Evolutionary conservation across 2,888 invertebrate species (phyloP).

Genomic region (Spodoptera picta): DNA sequence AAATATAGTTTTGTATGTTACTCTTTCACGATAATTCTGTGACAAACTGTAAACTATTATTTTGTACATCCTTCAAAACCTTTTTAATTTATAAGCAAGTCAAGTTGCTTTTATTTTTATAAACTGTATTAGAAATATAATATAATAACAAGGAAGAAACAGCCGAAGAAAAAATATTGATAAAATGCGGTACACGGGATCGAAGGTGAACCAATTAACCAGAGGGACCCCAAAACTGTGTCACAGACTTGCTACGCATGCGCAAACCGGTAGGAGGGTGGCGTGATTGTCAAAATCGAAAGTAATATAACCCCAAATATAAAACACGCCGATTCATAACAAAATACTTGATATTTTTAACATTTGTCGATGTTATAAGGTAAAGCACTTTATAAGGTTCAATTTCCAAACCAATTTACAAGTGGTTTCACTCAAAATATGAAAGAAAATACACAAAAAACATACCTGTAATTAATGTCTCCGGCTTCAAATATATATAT

Average conservation of each 20-base stretch:
- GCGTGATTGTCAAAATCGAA: slow-evolving; percentile 46
- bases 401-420: not conserved
- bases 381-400: not conserved
- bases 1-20: too few relatives aligned
- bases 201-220: slow-evolving; percentile 22
- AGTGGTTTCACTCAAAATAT: slow-evolving; percentile 10
- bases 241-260: slow-evolving; percentile 59
- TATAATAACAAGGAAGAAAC: too few relatives aligned
- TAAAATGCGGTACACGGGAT: too few relatives aligned
- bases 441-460: slow-evolving; percentile 7
- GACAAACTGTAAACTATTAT: too few relatives aligned
- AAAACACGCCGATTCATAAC: slow-evolving; percentile 9
- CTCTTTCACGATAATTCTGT: too few relatives aligned
- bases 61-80: too few relatives aligned
- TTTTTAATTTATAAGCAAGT: too few relatives aligned
- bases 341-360: not conserved
- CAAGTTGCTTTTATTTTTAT: too few relatives aligned
- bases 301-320: slow-evolving; percentile 42
- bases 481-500: slow-evolving; percentile 82
- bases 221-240: slow-evolving; percentile 46
- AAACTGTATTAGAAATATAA: too few relatives aligned
- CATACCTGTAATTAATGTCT: slow-evolving; percentile 80
- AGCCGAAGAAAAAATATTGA: too few relatives aligned
- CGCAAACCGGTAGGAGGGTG: slow-evolving; percentile 52
- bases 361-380: not conserved